A percentile compares a stretch with the other conserved stretches of the same genome.
phyloP scores from a whole-genome alignment of 2,888 invertebrate genomes.

The Metallyticus violacea region DNA sequence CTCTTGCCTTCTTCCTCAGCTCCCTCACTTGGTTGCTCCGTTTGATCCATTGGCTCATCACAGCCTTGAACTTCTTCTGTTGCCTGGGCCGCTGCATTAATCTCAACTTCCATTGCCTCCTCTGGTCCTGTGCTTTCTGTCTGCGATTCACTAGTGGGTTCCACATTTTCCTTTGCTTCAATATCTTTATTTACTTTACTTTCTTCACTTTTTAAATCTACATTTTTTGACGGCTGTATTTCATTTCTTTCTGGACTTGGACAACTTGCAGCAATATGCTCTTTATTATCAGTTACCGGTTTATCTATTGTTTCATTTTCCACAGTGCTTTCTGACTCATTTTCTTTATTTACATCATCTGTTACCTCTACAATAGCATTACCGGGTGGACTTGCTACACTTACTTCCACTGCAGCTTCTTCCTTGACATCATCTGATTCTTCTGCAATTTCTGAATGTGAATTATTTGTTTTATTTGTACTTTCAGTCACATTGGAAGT shows the following conservation, averaged over 20 bases:
- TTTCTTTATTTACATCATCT: background rate
- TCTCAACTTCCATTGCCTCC: conserved; percentile 35
- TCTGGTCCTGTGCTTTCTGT: conserved; percentile 32
- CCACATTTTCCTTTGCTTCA: conserved; percentile 37
- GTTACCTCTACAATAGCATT: background rate
- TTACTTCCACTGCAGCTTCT: background rate
- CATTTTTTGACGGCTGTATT: background rate
- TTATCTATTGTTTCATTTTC: background rate
- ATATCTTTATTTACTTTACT: conserved; percentile 23
- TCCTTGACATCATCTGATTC: background rate
- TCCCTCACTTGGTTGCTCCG: conserved; percentile 25
- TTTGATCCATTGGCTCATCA: conserved; percentile 36
- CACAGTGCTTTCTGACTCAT: background rate
- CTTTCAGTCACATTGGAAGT: background rate
- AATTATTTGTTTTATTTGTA: background rate
- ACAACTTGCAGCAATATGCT: background rate
- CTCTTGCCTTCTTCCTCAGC: conserved; percentile 28
- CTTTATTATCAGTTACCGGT: background rate
- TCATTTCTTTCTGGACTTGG: background rate
- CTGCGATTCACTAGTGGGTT: conserved; percentile 34
- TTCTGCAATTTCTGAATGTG: background rate
- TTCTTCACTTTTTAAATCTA: conserved; percentile 20
- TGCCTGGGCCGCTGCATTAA: background rate
- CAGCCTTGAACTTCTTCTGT: conserved; percentile 29
- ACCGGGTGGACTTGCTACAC: background rate